Evolutionary conservation across 1,140 invertebrate genomes (phyloP).

Genomic region (Sesamia nonagrioides): DNA sequence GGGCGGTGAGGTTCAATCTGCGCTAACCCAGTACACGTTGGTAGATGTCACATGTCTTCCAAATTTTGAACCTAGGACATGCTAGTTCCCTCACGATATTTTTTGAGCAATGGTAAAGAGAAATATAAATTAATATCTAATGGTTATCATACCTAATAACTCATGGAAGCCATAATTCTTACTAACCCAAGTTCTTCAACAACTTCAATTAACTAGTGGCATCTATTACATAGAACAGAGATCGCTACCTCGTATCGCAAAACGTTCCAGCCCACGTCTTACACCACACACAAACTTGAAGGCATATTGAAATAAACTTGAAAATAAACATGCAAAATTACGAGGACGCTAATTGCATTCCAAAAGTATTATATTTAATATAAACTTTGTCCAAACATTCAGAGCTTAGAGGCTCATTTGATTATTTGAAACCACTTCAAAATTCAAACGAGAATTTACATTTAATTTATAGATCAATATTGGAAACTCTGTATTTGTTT

Average conservation of each 20-base stretch:
- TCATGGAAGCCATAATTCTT: no score
- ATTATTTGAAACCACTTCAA: neutral
- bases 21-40: no score
- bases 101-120: no score
- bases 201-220: no score
- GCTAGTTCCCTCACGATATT: no score
- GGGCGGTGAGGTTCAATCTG: no score
- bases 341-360: conserved; percentile 49
- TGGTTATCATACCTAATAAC: no score
- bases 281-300: neutral
- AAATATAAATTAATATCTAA: no score
- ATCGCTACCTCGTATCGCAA: neutral
- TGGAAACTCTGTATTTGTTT: neutral
- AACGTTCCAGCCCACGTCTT: neutral
- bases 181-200: no score
- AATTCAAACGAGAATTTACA: conserved; percentile 6
- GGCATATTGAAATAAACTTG: conserved; percentile 49
- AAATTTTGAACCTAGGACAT: no score
- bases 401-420: neutral
- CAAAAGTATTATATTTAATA: conserved; percentile 45
- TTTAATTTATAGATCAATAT: conserved; percentile 28
- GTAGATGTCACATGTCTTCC: no score
- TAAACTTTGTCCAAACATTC: conserved; percentile 9
- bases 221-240: neutral
- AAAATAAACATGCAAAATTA: conserved; percentile 50